A percentile compares a stretch with the other conserved stretches of the same genome.
Conservation (phyloP, 2,797 vertebrate species). For the Ctenopoma multispine region DNA sequence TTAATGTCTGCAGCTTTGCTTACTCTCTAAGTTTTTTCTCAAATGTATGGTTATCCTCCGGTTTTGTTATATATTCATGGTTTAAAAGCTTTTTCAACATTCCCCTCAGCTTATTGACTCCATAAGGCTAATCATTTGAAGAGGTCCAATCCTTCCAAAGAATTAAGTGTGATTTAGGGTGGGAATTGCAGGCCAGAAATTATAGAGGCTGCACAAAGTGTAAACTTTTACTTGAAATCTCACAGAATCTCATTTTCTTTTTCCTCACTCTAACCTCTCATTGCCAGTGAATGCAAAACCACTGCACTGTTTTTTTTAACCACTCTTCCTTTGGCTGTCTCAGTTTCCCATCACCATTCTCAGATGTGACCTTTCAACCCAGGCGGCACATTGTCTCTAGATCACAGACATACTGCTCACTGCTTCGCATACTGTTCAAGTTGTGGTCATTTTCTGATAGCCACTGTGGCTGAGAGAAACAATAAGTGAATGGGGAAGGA, state of each 20-base stretch:
- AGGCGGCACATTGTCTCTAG: slow-evolving; percentile 19
- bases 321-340: slow-evolving; percentile 21
- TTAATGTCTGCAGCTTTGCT: too few relatives aligned
- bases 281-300: slow-evolving; percentile 28
- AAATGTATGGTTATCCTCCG: too few relatives aligned
- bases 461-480: slow-evolving; percentile 25
- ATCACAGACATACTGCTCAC: slow-evolving; percentile 39
- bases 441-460: slow-evolving; percentile 13
- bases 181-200: slow-evolving; percentile 19
- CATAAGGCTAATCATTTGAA: slow-evolving; percentile 1
- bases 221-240: slow-evolving; percentile 25
- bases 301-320: slow-evolving; percentile 17
- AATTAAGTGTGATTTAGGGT: slow-evolving; percentile 32
- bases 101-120: too few relatives aligned
- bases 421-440: slow-evolving; percentile 18
- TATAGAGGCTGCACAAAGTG: slow-evolving; percentile 22
- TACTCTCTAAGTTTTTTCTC: too few relatives aligned
- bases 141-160: background rate
- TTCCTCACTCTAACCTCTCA: slow-evolving; percentile 22
- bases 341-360: slow-evolving; percentile 36
- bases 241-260: background rate
- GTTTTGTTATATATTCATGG: background rate
- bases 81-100: background rate
- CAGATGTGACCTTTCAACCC: slow-evolving; percentile 60
- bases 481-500: slow-evolving; percentile 31